Evolutionary conservation across 2,797 vertebrate genomes (phyloP), one percentile per base, ranked within the genome.

Genomic region (Chiroxiphia lanceolata): DNA sequence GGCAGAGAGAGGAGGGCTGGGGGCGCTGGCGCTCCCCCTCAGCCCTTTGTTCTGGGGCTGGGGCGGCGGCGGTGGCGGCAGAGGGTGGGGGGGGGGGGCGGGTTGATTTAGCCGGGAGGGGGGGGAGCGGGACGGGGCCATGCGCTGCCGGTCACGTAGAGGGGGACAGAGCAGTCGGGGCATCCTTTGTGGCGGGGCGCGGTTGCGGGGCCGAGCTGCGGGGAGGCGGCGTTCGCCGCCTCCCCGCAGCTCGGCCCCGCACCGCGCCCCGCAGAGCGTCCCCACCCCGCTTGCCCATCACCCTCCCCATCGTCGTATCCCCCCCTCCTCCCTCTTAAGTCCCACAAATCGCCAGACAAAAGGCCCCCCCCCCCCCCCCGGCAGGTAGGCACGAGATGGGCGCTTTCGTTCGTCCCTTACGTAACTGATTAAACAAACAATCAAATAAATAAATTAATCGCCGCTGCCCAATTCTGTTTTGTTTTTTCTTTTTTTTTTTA

Each of bases 31-130:
- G 80, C 89, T 81, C 84, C 84, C 93, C 89, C 65, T 87, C 54
- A 77, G 76, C 85, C 81, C 89, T 94, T 91, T 91, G 93, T 91
- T 91, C 89, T 84, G 91, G 91, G 75, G 63, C 83, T 79, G 92
- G 92, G 84, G 88, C 84, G 92, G 92, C 54, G 69, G 72, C 44
- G 48, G 53, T 9, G 33, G 51, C 18, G 57, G 38, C 45, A 21
- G 45, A 11, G 13, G 36, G n/a, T n/a, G 36, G 36, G 36, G 36
- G 21, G 21, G 16, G 44, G 21, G 20, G 44, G 44, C 20, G 44
- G 44, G 45, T 21, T 47, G 45, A 47, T 47, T 21, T 47, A 47
- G 44, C 44, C 57, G 50, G 15, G 25, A 36, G 34, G 47, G 72
- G 18, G 42, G 72, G 47, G 45, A 56, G 63, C 56, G 34, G 75